phyloP scores from a whole-genome alignment of 92 coral and sea anemone species.

The Parazoanthus darwini region DNA sequence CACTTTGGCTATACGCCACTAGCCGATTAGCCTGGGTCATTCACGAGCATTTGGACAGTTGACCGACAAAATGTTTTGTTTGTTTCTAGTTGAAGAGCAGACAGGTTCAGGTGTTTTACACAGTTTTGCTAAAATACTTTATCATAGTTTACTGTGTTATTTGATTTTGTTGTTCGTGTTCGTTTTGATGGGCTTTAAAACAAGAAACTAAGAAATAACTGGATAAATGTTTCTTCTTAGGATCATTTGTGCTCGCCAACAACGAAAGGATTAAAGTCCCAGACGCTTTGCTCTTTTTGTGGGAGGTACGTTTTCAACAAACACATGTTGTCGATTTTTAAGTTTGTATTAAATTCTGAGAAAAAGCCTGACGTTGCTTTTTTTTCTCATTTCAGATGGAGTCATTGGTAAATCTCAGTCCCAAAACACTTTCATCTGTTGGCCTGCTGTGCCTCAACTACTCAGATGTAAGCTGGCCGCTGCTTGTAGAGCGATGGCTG shows the following conservation, averaged over 20 bases:
- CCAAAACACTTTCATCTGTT: constrained; percentile 84
- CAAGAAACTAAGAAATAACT: background rate
- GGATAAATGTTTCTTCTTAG: constrained; percentile 13
- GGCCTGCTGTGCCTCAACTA: constrained; percentile 85
- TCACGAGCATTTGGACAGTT: background rate
- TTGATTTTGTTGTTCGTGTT: background rate
- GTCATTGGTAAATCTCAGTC: constrained; percentile 82
- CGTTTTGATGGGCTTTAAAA: background rate
- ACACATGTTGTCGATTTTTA: background rate
- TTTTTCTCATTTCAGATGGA: constrained; percentile 67
- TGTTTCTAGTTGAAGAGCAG: background rate
- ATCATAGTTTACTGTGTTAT: background rate
- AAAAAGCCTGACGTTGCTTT: background rate
- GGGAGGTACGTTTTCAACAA: constrained; percentile 80
- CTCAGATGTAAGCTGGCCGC: constrained; percentile 95
- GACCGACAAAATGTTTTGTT: background rate
- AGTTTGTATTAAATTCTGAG: background rate
- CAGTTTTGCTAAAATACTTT: background rate
- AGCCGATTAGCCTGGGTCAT: background rate
- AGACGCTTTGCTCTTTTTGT: constrained; percentile 76
- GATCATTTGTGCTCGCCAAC: constrained; percentile 88
- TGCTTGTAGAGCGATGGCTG: constrained; percentile 92
- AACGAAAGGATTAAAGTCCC: constrained; percentile 87
- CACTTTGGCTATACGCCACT: background rate
- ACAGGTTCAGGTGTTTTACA: background rate